Base-by-base conservation (phyloP, 2,888 invertebrate genomes). In the Cephus rjabovi region DNA sequence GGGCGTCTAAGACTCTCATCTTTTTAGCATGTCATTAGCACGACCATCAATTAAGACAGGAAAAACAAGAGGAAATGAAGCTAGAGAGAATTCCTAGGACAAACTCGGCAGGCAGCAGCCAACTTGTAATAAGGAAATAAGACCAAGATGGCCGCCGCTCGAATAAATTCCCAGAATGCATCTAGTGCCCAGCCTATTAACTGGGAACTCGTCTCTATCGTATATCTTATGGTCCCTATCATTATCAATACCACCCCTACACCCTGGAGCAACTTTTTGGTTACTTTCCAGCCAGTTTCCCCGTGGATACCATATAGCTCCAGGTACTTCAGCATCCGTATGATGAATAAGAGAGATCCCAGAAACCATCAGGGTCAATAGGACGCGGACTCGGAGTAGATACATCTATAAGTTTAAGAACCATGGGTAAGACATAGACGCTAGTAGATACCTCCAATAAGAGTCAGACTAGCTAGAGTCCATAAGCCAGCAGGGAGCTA, bases 31-130 rank as follows among this genome's bases (percentile, higher is more conserved):
- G 81, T 79, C 84, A 85, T 86, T 86, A 86, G 82, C 80, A 75
- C 75, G 79, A 77, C 78, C 85, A 82, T 87, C 86, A 87, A 87
- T 87, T 86, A 86, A 83, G 74, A 77, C 80, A 81, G 83, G 82
- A 83, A 83, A 84, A 85, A 83, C 80, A 80, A 34, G 73, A 74
- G 30, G 77, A 74, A 37, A 75, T 69, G n/a, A 70, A 12, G 37
- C 56, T 12, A 31, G 69, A 79, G 81, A 80, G 81, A 79, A 80
- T 12, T 71, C 33, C 71, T 71, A 34, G 71, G 71, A 12, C 71
- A 15, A 31, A 33, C 34, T 34, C 31, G 0, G 6, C 11, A 71
- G 12, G 12, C 31, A 12, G 71, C 3, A 34, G 71, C 71, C 71
- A 71, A 71, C 71, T 71, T 71, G 31, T 71, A n/a, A 71, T 71